Conservation (phyloP, 2,797 vertebrate species). For the Nyctibius grandis region DNA sequence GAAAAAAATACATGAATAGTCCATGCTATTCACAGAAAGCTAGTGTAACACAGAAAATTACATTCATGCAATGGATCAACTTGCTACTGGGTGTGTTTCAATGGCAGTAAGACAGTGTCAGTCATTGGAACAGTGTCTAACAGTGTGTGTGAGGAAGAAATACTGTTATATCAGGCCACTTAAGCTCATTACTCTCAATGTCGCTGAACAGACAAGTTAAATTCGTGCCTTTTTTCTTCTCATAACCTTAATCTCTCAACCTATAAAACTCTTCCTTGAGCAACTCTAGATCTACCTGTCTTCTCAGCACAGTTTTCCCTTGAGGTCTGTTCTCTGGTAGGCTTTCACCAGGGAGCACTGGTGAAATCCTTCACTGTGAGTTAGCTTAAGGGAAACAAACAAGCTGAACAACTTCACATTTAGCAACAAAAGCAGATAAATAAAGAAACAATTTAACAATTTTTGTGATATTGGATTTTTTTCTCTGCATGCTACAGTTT, state of each 20-base stretch:
- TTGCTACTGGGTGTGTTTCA: neutral
- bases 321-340: neutral
- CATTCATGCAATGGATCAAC: neutral
- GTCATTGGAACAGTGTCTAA: neutral
- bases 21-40: neutral
- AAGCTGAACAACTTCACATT: neutral
- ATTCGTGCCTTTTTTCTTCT: neutral
- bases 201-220: neutral
- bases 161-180: neutral
- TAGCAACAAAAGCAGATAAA: neutral
- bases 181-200: neutral
- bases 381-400: neutral
- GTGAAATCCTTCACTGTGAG: neutral
- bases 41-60: neutral
- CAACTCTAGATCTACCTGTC: neutral
- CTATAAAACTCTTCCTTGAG: neutral
- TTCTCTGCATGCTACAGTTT: neutral
- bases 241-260: neutral
- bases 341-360: neutral
- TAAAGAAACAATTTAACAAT: neutral
- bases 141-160: neutral
- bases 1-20: neutral
- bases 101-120: neutral
- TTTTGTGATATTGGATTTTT: neutral
- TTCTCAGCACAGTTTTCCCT: neutral